Conservation (phyloP, 2,113 vertebrate genomes). For the Melospiza melodia region DNA sequence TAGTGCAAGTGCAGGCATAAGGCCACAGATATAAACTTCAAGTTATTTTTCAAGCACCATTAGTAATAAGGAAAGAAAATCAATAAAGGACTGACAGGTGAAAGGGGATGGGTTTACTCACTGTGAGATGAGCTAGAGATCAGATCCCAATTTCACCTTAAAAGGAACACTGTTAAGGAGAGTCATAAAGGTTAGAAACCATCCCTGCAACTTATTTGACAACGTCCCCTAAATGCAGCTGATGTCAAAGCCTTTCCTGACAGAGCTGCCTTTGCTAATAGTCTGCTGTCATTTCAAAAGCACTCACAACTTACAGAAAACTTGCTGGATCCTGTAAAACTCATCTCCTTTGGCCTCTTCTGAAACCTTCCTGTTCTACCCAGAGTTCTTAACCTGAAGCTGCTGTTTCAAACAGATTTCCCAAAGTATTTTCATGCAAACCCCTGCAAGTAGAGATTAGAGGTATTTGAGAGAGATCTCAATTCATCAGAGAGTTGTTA, state of each 20-base stretch:
- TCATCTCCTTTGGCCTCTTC: neutral
- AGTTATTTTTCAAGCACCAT: slow-evolving; percentile 4
- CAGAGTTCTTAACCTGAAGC: neutral
- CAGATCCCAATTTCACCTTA: neutral
- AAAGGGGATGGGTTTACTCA: neutral
- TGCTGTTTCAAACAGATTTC: neutral
- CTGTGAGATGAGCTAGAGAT: neutral
- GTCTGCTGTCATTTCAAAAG: neutral
- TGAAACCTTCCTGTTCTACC: neutral
- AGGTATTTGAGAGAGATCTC: neutral
- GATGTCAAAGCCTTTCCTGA: neutral
- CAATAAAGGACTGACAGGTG: neutral
- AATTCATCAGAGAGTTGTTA: neutral
- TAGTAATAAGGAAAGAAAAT: slow-evolving; percentile 36
- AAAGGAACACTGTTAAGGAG: neutral
- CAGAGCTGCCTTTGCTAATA: neutral
- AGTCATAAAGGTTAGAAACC: neutral
- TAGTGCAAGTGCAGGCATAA: neutral
- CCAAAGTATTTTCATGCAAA: neutral
- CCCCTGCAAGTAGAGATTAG: neutral
- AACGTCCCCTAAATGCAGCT: neutral
- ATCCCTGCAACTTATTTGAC: neutral
- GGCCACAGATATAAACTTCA: neutral
- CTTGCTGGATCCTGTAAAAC: neutral
- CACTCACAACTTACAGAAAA: neutral